These are phyloP conservation scores for Rapana venosa DNA, from an alignment of 2,888 invertebrate species.

Conservation along the genomic window DNA sequence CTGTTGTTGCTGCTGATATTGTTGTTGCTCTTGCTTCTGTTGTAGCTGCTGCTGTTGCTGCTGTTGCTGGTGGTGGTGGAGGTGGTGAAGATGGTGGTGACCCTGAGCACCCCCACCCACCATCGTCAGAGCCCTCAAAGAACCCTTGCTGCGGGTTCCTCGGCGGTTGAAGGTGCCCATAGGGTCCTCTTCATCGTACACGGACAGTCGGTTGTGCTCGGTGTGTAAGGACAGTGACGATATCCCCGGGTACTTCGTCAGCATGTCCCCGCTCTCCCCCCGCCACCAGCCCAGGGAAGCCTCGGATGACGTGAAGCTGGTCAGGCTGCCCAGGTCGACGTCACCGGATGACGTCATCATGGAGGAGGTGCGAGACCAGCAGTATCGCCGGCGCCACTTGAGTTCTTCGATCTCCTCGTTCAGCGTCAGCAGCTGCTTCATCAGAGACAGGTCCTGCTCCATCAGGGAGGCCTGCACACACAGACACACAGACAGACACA, in stretches of 20 bases:
- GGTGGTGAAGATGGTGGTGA: neutral
- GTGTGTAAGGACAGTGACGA: conserved; percentile 51
- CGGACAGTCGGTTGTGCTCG: conserved; percentile 39
- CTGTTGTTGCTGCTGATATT: neutral
- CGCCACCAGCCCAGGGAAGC: conserved; percentile 60
- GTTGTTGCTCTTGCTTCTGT: conserved; percentile 25
- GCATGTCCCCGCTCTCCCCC: conserved; percentile 55
- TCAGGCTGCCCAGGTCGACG: conserved; percentile 53
- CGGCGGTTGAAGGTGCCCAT: conserved; percentile 47
- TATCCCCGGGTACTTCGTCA: conserved; percentile 50
- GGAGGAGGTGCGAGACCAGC: conserved; percentile 58
- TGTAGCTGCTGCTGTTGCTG: conserved; percentile 16
- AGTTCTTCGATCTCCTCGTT: conserved; percentile 75
- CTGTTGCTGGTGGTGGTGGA: conserved; percentile 1
- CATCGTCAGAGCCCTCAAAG: neutral
- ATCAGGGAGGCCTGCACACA: conserved; percentile 68
- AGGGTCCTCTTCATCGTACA: conserved; percentile 51
- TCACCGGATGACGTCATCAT: conserved; percentile 63
- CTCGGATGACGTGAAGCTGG: conserved; percentile 66
- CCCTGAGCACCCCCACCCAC: neutral
- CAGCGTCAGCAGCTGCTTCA: conserved; percentile 73
- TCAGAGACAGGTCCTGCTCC: conserved; percentile 73
- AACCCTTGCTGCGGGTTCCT: conserved; percentile 8
- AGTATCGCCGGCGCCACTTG: conserved; percentile 69
- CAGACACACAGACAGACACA: neutral